Evolutionary conservation across 2,888 invertebrate species (phyloP), one percentile per base, ranked within the genome.

Genomic region (Eudemis profundana): DNA sequence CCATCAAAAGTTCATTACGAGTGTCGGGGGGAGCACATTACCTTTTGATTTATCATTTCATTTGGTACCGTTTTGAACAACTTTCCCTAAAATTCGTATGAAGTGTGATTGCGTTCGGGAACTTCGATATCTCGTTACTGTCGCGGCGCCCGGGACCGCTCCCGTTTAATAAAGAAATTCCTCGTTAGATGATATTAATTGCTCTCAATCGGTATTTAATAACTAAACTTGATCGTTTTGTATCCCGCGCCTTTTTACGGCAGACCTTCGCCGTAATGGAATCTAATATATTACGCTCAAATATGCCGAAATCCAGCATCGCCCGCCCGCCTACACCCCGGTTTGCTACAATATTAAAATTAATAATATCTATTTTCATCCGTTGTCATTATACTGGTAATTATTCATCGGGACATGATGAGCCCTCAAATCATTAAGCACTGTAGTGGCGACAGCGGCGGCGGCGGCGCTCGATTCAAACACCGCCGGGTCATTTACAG

Each of bases 1-100:
- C 63, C 63, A 63, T 63, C 56, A 63, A 56, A 63, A 63, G 49
- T 63, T 63, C 63, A 63, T 63, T 63, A 63, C 63, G 63, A 56
- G 21, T 40, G 62, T 54, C 47, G 62, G 47, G 14, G 29, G 29
- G 27, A 36, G 23, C 49, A 63, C 63, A 63, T 63, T 63, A 63
- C 56, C 56, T 63, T 63, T 63, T 56, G 63, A 63, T 63, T 63
- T 63, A 63, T 63, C 56, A 56, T 63, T 63, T 63, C 56, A 63
- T 63, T 56, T 63, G 29, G 33, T 63, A 15, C 56, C 49, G 49
- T 42, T 40, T 49, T 33, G n/a, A 38, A 40, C 54, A 53, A 61
- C 51, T 49, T 63, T 21, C 8, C 27, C 42, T 49, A 14, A 42
- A 63, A 56, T 56, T 49, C 38, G 47, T 38, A 49, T 62, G 38